These are phyloP conservation scores for Hesperia comma DNA, from an alignment of 2,888 invertebrate species.

Conservation along the genomic window DNA sequence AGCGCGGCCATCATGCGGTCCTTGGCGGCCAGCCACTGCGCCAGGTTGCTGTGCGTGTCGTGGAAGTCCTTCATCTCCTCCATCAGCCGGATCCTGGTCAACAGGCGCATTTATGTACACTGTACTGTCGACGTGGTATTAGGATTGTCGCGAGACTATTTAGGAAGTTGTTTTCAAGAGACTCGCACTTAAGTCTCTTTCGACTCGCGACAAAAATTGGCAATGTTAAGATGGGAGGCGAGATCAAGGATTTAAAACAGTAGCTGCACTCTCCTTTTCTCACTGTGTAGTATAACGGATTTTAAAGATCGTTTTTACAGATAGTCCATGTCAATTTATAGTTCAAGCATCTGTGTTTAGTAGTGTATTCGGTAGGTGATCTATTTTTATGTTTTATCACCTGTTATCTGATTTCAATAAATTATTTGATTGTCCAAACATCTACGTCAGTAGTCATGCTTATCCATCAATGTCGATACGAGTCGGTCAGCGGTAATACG, in stretches of 20 bases:
- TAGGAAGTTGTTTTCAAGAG: too few relatives aligned
- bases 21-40: slow-evolving; percentile 95
- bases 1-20: slow-evolving; percentile 97
- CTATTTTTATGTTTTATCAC: neutral
- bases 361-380: neutral
- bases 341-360: neutral
- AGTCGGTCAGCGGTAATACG: neutral
- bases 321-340: too few relatives aligned
- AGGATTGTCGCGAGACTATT: too few relatives aligned
- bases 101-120: neutral
- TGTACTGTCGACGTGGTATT: neutral
- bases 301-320: too few relatives aligned
- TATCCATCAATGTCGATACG: neutral
- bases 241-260: too few relatives aligned
- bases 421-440: neutral
- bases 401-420: neutral
- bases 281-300: too few relatives aligned
- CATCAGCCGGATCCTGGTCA: slow-evolving; percentile 86
- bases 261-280: too few relatives aligned
- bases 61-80: slow-evolving; percentile 96
- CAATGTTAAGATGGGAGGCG: too few relatives aligned
- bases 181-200: too few relatives aligned
- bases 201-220: too few relatives aligned
- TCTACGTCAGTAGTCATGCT: neutral
- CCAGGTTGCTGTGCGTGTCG: slow-evolving; percentile 92